A percentile compares a stretch with the other conserved stretches of the same genome.
These are phyloP conservation scores for Drosophila repletoides DNA, from an alignment of 1,140 invertebrate species.

Conservation along the genomic window DNA sequence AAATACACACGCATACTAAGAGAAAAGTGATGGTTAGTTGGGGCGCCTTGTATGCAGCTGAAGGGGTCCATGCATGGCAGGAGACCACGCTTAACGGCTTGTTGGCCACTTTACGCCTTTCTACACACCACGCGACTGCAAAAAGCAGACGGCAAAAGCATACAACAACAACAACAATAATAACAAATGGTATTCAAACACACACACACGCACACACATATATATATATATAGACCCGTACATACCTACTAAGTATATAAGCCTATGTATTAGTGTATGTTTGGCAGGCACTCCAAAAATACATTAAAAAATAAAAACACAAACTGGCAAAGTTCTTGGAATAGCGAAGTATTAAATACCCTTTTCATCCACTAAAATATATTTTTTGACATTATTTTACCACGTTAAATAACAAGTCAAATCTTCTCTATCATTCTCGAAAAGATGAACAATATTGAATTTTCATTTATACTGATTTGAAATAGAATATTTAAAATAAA, in stretches of 20 bases:
- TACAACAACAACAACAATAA: conserved; percentile 13
- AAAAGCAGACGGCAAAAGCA: conserved; percentile 37
- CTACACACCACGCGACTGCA: conserved; percentile 34
- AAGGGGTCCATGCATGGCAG: conserved; percentile 25
- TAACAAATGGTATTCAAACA: neutral
- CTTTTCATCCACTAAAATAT: no score
- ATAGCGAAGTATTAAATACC: conserved; percentile 2
- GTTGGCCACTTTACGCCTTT: conserved; percentile 73
- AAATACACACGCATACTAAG: conserved; percentile 12
- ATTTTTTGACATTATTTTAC: no score
- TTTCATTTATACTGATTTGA: no score
- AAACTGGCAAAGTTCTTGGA: neutral
- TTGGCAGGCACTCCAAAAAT: conserved; percentile 25
- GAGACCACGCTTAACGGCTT: conserved; percentile 64
- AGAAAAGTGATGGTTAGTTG: neutral
- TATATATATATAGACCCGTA: neutral
- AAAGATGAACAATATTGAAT: no score
- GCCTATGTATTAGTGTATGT: conserved; percentile 10
- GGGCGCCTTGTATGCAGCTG: neutral
- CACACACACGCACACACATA: neutral
- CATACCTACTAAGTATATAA: neutral
- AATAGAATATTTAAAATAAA: no score
- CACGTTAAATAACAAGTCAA: no score
- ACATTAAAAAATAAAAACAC: conserved; percentile 26
- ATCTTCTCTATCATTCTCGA: no score